A percentile compares a stretch with the other conserved stretches of the same genome.
These are phyloP conservation scores for Caretta caretta DNA, from an alignment of 2,113 vertebrate genomes.

Conservation along the genomic window DNA sequence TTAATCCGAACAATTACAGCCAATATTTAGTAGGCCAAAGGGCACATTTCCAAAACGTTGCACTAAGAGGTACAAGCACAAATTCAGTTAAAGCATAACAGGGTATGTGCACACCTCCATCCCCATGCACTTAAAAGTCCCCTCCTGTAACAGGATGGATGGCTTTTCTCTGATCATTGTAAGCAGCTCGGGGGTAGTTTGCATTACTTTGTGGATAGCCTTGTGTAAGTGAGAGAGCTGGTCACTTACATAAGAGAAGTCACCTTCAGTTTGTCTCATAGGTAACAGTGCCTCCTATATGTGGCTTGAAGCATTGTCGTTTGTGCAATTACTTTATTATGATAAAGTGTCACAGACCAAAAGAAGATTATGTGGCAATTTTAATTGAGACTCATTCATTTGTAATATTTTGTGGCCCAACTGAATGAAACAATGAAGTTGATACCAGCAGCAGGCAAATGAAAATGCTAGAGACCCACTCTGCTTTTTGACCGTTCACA, in stretches of 20 bases:
- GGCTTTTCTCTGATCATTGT: background rate
- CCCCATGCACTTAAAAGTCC: background rate
- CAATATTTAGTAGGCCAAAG: background rate
- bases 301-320: background rate
- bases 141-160: accelerated
- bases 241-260: background rate
- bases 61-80: background rate
- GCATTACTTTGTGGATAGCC: background rate
- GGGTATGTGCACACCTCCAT: accelerated
- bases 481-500: background rate
- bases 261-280: accelerated
- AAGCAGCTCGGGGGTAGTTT: background rate
- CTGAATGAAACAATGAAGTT: background rate
- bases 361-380: background rate
- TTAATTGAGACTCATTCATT: background rate
- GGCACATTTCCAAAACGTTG: background rate
- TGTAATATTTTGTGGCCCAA: background rate
- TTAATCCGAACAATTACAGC: background rate
- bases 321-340: background rate
- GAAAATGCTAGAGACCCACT: slow-evolving; percentile 9
- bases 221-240: background rate
- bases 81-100: accelerated
- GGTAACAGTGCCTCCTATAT: background rate
- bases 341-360: background rate
- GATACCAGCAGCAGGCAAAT: background rate